A percentile compares a stretch with the other conserved stretches of the same genome.
Conservation (phyloP, 2,113 vertebrate species). For the Microcebus ravelobensis region DNA sequence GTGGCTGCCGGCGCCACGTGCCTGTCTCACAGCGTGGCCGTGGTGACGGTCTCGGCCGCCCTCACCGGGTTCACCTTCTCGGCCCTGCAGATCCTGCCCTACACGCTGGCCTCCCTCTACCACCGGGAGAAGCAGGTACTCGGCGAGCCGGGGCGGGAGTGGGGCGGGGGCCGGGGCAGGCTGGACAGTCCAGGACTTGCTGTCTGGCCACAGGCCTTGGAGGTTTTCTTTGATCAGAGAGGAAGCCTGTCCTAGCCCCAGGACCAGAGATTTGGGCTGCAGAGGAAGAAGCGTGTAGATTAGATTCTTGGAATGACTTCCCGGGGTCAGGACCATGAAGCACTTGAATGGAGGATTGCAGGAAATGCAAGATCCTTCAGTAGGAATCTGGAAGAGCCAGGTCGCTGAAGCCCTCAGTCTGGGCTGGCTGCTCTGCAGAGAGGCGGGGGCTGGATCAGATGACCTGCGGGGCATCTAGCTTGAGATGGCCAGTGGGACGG, state of each 20-base stretch:
- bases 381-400: neutral
- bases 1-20: conserved; percentile 87
- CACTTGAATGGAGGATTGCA: conserved; percentile 13
- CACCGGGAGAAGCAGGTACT: conserved; percentile 91
- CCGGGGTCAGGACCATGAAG: conserved; percentile 48
- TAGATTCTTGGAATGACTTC: conserved; percentile 51
- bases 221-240: neutral
- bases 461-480: neutral
- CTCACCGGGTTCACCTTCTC: conserved; percentile 92
- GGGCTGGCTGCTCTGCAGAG: neutral
- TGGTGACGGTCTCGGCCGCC: conserved; percentile 88
- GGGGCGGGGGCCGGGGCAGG: neutral
- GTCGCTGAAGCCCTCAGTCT: neutral
- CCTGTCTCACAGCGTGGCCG: conserved; percentile 85
- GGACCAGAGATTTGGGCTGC: neutral
- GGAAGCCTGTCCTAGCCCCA: neutral
- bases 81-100: conserved; percentile 91
- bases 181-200: neutral
- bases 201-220: neutral
- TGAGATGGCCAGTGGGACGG: neutral
- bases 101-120: conserved; percentile 91
- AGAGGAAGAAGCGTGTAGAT: neutral
- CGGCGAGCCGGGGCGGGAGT: neutral
- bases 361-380: neutral
- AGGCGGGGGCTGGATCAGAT: neutral